A percentile compares a stretch with the other conserved stretches of the same genome.
These are phyloP conservation scores for Florisuga fusca DNA, from an alignment of 2,797 vertebrate species.

Conservation along the genomic window DNA sequence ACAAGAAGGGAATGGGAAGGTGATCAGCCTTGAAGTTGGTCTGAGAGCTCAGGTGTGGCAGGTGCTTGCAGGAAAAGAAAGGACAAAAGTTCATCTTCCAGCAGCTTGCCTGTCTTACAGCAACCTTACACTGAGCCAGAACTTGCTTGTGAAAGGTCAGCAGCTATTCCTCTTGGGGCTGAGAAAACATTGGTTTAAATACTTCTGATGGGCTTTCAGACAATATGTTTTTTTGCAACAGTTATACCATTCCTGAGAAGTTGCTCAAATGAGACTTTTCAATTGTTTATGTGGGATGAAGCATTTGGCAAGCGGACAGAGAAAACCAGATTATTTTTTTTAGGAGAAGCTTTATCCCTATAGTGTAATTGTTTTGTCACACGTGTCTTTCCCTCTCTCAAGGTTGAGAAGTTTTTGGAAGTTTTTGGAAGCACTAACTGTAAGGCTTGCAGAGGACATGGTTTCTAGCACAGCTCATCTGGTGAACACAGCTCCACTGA, in stretches of 20 bases:
- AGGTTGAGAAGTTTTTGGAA: constrained; percentile 39
- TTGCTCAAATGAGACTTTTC: constrained; percentile 24
- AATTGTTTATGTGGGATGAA: constrained; percentile 17
- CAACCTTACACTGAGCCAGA: neutral
- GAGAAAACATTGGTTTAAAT: constrained; percentile 10
- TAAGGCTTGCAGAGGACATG: neutral
- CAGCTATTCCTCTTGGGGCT: neutral
- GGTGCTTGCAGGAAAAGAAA: neutral
- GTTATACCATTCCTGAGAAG: neutral
- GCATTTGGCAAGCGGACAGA: constrained; percentile 26
- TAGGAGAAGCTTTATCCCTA: constrained; percentile 14
- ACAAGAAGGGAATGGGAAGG: neutral
- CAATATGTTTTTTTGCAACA: neutral
- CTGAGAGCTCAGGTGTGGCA: neutral
- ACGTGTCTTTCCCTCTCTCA: constrained; percentile 11
- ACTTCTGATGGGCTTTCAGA: neutral
- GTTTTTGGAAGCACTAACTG: constrained; percentile 32
- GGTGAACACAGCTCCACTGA: neutral
- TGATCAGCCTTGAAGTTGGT: fast-evolving
- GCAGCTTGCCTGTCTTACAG: neutral
- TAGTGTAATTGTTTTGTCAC: constrained; percentile 21
- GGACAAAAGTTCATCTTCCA: neutral
- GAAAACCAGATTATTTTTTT: neutral
- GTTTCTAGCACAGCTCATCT: neutral
- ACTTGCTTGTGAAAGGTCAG: neutral